Evolutionary conservation across 2,888 invertebrate species (phyloP).

Genomic region (Hydropsyche betteni): DNA sequence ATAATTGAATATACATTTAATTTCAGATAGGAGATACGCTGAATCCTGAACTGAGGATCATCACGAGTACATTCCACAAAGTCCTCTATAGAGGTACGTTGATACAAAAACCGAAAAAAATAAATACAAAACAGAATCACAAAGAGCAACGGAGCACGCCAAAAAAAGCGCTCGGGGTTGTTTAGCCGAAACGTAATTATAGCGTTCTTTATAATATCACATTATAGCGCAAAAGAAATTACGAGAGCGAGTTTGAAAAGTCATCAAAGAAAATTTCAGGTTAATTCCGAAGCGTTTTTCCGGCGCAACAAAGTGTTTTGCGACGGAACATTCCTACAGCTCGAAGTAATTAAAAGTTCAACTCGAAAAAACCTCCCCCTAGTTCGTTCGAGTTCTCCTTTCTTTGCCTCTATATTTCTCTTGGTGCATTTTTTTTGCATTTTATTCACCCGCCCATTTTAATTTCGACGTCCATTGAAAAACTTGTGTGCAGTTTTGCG

Average conservation of each 20-base stretch:
- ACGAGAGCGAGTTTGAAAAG: conserved; percentile 20
- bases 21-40: conserved; percentile 87
- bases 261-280: conserved; percentile 29
- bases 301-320: conserved; percentile 20
- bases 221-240: conserved; percentile 1
- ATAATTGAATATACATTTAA: conserved; percentile 49
- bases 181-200: conserved; percentile 9
- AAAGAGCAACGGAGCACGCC: not conserved
- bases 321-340: conserved; percentile 18
- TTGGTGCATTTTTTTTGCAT: no score
- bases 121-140: not conserved
- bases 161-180: conserved; percentile 1
- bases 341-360: conserved; percentile 25
- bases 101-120: not conserved
- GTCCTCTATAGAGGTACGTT: conserved; percentile 83
- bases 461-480: no score
- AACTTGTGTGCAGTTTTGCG: no score
- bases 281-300: conserved; percentile 26
- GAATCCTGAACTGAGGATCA: conserved; percentile 84
- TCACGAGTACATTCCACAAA: conserved; percentile 88
- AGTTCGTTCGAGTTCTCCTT: no score
- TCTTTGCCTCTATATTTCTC: no score
- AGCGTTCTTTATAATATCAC: no score
- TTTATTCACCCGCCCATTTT: no score
- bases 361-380: conserved; percentile 1